Percentiles rank a stretch among this genome's conserved stretches.
Evolutionary conservation across 2,113 vertebrate genomes (phyloP).

Genomic region (Dromiciops gliroides): DNA sequence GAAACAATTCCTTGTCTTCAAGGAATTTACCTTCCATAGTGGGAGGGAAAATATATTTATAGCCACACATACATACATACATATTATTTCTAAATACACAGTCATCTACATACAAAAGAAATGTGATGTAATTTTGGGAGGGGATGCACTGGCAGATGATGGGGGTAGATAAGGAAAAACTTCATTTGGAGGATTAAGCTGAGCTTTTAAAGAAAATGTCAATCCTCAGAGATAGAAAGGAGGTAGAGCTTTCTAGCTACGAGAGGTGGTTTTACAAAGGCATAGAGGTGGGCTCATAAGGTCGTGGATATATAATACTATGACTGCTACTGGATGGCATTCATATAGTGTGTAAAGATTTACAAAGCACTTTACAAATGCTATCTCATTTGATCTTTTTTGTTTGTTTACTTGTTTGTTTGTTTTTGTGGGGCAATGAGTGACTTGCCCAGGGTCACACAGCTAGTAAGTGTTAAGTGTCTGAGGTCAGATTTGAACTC

Average conservation of each 20-base stretch:
- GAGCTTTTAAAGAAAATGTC: not conserved
- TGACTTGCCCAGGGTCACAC: too few species aligned
- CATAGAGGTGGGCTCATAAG: not conserved
- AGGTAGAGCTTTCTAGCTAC: not conserved
- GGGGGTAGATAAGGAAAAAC: not conserved
- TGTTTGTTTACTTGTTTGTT: too few species aligned
- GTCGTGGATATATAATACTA: too few species aligned
- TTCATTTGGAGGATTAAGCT: not conserved
- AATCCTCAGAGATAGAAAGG: not conserved
- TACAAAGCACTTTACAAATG: not conserved
- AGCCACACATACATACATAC: not conserved
- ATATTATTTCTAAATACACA: not conserved
- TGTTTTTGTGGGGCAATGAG: too few species aligned
- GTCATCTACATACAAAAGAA: not conserved
- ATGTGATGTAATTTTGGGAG: not conserved
- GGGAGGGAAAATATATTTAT: not conserved
- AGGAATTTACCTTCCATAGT: not conserved
- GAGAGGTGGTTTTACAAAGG: not conserved
- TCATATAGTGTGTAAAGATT: not conserved
- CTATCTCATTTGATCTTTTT: not conserved
- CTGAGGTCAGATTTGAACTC: too few species aligned
- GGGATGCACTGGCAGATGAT: not conserved
- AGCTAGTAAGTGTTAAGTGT: too few species aligned
- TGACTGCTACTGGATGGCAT: not conserved
- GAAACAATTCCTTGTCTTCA: not conserved